Evolutionary conservation across 1,140 invertebrate species (phyloP).

Genomic region (Drosophila orosa): DNA sequence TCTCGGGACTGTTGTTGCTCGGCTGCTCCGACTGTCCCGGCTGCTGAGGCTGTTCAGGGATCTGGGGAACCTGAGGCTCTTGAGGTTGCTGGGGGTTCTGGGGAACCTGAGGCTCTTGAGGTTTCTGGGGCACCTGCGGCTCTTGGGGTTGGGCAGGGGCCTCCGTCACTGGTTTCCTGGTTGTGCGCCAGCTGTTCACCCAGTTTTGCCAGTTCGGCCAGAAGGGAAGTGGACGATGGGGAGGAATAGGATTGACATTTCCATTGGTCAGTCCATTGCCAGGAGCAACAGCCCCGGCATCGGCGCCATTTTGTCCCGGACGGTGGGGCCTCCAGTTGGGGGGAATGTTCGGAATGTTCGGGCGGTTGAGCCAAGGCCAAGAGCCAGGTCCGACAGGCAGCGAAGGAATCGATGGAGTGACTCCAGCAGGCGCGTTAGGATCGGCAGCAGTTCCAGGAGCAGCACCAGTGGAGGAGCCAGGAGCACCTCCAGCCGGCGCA

Average conservation of each 20-base stretch:
- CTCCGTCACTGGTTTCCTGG: slow-evolving; percentile 17
- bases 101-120: slow-evolving; percentile 3
- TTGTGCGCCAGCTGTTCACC: slow-evolving; percentile 55
- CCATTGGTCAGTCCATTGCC: slow-evolving; percentile 16
- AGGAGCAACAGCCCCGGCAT: slow-evolving; percentile 6
- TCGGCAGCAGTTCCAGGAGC: slow-evolving; percentile 13
- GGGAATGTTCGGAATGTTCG: slow-evolving; percentile 16
- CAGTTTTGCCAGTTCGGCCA: slow-evolving; percentile 66
- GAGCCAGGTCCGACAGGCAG: slow-evolving; percentile 30
- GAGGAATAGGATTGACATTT: neutral
- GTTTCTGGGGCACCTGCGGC: neutral
- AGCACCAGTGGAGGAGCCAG: slow-evolving; percentile 3
- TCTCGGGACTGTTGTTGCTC: slow-evolving; percentile 39
- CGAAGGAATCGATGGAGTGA: slow-evolving; percentile 30
- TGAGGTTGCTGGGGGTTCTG: neutral
- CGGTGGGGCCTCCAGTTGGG: slow-evolving; percentile 47
- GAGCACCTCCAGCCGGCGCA: slow-evolving; percentile 1
- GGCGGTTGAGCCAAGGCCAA: slow-evolving; percentile 54
- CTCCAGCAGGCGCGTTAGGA: slow-evolving; percentile 22
- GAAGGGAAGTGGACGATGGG: slow-evolving; percentile 36
- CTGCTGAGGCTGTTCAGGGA: slow-evolving; percentile 6
- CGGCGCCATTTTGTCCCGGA: slow-evolving; percentile 29
- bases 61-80: slow-evolving; percentile 7
- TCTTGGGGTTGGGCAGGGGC: slow-evolving; percentile 20
- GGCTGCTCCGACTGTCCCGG: slow-evolving; percentile 8